Conservation (phyloP, 2,113 vertebrate species). For the Xiphophorus couchianus region DNA sequence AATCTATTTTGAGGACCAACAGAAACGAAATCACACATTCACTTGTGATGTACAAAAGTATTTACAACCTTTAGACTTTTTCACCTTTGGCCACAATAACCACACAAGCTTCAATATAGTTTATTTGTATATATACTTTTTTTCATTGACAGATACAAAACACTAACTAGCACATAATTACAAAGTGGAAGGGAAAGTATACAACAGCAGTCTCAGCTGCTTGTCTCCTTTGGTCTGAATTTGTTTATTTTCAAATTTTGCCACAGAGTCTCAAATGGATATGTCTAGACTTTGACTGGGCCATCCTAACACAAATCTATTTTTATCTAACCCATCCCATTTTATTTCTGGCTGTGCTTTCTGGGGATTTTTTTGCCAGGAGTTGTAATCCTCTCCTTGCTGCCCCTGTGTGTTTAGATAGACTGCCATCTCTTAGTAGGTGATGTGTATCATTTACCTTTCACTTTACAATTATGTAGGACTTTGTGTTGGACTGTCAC, state of each 20-base stretch:
- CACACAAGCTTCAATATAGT: background rate
- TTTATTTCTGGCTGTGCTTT: background rate
- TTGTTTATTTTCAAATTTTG: background rate
- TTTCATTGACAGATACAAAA: background rate
- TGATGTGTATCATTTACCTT: background rate
- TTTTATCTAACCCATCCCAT: background rate
- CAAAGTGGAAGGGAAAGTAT: slow-evolving; percentile 13
- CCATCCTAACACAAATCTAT: background rate
- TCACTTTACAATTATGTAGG: background rate
- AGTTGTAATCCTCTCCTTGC: background rate
- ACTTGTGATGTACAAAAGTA: background rate
- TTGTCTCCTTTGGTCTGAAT: background rate
- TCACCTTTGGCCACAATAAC: slow-evolving; percentile 9
- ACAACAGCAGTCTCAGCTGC: background rate
- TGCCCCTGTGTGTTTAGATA: background rate
- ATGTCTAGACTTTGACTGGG: no score
- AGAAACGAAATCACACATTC: slow-evolving; percentile 25
- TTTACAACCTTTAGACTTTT: background rate
- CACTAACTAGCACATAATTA: background rate
- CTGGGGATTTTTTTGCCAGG: background rate
- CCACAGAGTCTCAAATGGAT: no score
- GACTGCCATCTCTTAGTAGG: background rate
- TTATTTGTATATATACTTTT: no score
- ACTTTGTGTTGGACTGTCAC: background rate
- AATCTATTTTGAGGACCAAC: slow-evolving; percentile 2